These are phyloP conservation scores for Acanthoscelides obtectus DNA, from an alignment of 2,888 invertebrate species.

Conservation along the genomic window DNA sequence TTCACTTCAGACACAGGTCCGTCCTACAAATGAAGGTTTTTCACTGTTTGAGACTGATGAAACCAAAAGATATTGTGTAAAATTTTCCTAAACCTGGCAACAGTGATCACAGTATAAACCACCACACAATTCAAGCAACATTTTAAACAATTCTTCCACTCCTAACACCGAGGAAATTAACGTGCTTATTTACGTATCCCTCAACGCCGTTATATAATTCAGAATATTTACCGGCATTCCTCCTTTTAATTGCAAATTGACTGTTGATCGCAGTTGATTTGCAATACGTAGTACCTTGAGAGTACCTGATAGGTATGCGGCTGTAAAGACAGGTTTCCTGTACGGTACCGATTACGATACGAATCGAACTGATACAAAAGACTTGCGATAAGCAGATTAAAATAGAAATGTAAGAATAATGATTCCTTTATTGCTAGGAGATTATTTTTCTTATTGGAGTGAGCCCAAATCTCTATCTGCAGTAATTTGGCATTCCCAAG, in stretches of 20 bases:
- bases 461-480: too few species aligned
- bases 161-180: not conserved
- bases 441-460: too few species aligned
- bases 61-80: not conserved
- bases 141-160: not conserved
- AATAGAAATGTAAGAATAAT: too few species aligned
- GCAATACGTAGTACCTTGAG: not conserved
- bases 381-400: too few species aligned
- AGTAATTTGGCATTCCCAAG: too few species aligned
- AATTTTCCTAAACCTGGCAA: not conserved
- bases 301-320: not conserved
- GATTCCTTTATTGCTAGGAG: too few species aligned
- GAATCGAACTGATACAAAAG: too few species aligned
- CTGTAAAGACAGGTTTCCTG: not conserved
- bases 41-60: too few species aligned
- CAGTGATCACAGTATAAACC: not conserved
- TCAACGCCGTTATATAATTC: not conserved
- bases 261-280: not conserved
- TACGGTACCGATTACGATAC: not conserved
- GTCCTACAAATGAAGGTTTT: too few species aligned
- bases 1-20: too few species aligned
- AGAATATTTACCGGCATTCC: not conserved
- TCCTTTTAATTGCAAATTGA: not conserved
- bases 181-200: not conserved
- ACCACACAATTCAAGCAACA: not conserved